Percentiles rank a stretch among this genome's conserved stretches.
Conservation (phyloP, 2,113 vertebrate genomes). For the Thalassoma bifasciatum region DNA sequence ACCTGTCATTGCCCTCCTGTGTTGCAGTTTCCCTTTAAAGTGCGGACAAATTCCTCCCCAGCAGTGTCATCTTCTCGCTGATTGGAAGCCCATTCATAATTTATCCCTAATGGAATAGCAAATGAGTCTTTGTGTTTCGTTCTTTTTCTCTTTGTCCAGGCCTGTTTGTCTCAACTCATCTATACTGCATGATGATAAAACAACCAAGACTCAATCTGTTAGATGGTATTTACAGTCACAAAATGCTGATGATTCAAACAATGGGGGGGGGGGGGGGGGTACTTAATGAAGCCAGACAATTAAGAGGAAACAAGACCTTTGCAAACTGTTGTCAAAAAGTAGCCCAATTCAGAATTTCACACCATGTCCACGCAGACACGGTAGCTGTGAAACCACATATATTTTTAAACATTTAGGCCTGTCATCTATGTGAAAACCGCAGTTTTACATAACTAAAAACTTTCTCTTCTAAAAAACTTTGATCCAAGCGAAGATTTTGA, state of each 20-base stretch:
- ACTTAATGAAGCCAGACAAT: conserved; percentile 61
- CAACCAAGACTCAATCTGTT: conserved; percentile 59
- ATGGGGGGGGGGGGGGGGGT: no score
- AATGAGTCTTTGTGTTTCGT: conserved; percentile 64
- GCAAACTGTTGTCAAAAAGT: conserved; percentile 20
- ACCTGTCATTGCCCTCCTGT: conserved; percentile 15
- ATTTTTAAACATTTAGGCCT: no score
- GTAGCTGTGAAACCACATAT: no score
- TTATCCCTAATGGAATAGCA: conserved; percentile 72
- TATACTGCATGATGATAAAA: conserved; percentile 67
- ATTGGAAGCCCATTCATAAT: conserved; percentile 66
- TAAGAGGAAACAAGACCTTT: conserved; percentile 20
- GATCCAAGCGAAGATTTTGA: no score
- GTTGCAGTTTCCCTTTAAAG: conserved; percentile 23
- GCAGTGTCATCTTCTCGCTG: conserved; percentile 53
- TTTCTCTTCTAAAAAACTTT: no score
- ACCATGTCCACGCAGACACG: no score
- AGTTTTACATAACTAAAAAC: no score
- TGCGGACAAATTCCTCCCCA: conserved; percentile 40
- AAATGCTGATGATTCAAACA: conserved; percentile 55
- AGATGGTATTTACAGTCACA: conserved; percentile 59
- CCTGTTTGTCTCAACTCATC: conserved; percentile 62
- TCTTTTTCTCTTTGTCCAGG: conserved; percentile 50
- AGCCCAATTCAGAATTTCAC: conserved; percentile 18
- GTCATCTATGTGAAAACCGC: no score